These are phyloP conservation scores for Erythrocercus mccallii DNA, from an alignment of 2,113 vertebrate species.

Conservation along the genomic window DNA sequence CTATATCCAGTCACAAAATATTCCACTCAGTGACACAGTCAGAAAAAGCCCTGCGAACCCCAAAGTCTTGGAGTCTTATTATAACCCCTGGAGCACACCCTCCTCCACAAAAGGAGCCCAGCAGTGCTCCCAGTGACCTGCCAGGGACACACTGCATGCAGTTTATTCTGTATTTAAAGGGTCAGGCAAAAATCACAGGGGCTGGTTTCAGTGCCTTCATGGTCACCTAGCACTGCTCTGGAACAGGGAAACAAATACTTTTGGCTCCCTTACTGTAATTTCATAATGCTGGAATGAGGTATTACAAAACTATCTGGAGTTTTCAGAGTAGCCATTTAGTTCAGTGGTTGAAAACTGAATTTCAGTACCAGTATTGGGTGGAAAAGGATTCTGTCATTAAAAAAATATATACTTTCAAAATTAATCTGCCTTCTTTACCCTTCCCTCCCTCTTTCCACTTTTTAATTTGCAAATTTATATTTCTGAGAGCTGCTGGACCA, in stretches of 20 bases:
- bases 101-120: conserved; percentile 28
- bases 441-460: accelerated
- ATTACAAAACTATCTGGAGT: neutral
- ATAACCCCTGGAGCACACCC: conserved; percentile 39
- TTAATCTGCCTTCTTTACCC: neutral
- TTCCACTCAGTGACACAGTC: conserved; percentile 52
- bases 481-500: neutral
- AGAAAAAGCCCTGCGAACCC: conserved; percentile 63
- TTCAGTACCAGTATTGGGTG: neutral
- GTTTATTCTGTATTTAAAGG: neutral
- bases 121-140: conserved; percentile 3
- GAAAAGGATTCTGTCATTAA: neutral
- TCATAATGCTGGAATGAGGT: neutral
- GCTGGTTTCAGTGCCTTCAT: neutral
- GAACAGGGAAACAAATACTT: neutral
- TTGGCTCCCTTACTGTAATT: neutral
- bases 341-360: neutral
- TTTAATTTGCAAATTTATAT: neutral
- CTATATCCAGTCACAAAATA: conserved; percentile 70
- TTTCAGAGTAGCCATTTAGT: neutral
- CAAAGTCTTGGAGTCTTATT: conserved; percentile 64
- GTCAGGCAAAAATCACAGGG: neutral
- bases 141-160: neutral
- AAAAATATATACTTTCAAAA: neutral
- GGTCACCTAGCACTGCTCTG: neutral